Conservation (phyloP, 2,113 vertebrate genomes). For the Ciconia maguari region DNA sequence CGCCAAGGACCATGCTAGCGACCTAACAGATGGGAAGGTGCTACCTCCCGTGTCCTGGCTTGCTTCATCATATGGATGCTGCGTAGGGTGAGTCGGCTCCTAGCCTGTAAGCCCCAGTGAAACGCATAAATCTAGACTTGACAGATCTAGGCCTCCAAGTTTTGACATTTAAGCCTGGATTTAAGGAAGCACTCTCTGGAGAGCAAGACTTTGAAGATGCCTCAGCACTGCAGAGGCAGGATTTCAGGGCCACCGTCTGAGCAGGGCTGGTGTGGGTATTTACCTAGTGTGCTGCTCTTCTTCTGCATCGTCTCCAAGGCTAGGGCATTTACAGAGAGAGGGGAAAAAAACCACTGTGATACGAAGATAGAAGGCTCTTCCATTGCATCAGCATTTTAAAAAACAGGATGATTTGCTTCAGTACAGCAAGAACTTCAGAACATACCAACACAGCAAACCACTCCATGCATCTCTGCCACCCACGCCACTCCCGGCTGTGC, state of each 20-base stretch:
- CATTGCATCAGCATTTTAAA: rapidly evolving
- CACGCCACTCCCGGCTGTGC: rapidly evolving
- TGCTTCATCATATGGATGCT: not conserved
- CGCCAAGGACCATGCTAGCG: not conserved
- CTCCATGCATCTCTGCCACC: not conserved
- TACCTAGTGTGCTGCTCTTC: conserved; percentile 64
- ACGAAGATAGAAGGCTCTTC: not conserved
- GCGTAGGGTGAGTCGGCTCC: not conserved
- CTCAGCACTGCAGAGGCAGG: too few species aligned
- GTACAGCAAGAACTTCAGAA: not conserved
- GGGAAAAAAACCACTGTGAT: not conserved
- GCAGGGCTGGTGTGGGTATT: not conserved
- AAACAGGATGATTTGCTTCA: not conserved
- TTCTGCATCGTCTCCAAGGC: conserved; percentile 59
- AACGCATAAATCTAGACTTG: not conserved
- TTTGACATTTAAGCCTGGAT: not conserved
- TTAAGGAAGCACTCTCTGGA: not conserved
- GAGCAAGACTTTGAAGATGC: rapidly evolving
- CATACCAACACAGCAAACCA: not conserved
- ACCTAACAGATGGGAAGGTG: rapidly evolving
- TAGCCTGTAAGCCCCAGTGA: rapidly evolving
- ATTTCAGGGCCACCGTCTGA: not conserved
- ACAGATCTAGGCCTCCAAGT: not conserved
- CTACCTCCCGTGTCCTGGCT: not conserved
- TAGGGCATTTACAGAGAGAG: not conserved